Evolutionary conservation across 2,888 invertebrate species (phyloP), one percentile per base, ranked within the genome.

Genomic region (Cheilosia urbana): DNA sequence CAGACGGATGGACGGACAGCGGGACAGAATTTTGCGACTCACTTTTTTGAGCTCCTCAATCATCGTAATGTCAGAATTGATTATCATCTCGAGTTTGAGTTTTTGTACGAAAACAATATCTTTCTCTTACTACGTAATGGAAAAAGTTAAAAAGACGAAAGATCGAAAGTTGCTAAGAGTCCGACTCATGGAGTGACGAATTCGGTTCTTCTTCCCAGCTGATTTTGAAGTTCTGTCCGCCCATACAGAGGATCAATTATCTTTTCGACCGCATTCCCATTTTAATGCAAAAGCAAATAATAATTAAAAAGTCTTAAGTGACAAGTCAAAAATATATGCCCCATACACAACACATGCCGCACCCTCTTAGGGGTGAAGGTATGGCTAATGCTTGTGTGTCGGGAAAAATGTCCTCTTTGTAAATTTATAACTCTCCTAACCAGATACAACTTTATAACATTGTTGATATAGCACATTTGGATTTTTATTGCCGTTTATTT

Each of bases 401-500:
- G 68, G 42, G 49, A 57, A 62, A 62, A 69, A 68, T 75, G 68
- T 63, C 80, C 47, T 63, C 55, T 30, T 57, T 76, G 34, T 60
- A 66, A 84, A 79, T 79, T 79, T 84, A 79, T 68, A 84, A 73
- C 79, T 75, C 73, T 79, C 68, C 68, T 69, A 68, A 84, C 51
- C 79, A 68, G 69, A 68, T 76, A 81, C 60, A 81, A 81, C 80
- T 85, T 85, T 85, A 81, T 85, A 76, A 71, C 81, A 76, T 69
- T 81, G 84, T 84, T 80, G 75, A 84, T 84, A 80, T 69, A 80
- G 72, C 80, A 62, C 69, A 80, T 85, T 85, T 81, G 58, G 81
- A 81, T 76, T 76, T 85, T 85, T 81, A 85, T 85, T 80, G 68
- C 76, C 76, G 71, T 81, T 81, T 85, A 77, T 81, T 77, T 68